These are phyloP conservation scores for Antennarius striatus DNA, from an alignment of 2,113 vertebrate genomes.

Conservation along the genomic window DNA sequence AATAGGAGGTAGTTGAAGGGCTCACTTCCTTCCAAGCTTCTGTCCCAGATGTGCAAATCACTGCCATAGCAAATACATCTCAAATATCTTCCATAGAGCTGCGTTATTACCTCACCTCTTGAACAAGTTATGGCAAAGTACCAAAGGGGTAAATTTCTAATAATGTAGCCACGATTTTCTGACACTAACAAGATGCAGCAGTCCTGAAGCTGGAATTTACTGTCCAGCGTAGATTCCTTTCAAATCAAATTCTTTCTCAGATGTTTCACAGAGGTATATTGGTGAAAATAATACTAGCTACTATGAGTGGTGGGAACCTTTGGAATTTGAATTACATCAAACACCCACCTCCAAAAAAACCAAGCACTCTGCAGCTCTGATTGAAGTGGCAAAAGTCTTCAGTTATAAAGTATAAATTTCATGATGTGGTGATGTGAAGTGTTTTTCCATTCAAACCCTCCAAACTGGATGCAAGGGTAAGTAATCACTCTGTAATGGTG, in stretches of 20 bases:
- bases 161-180: constrained; percentile 41
- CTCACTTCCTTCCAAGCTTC: constrained; percentile 32
- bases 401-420: no score
- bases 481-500: no score
- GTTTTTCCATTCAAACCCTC: no score
- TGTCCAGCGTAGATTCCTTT: constrained; percentile 51
- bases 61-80: constrained; percentile 48
- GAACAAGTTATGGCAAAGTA: constrained; percentile 60
- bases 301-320: constrained; percentile 8
- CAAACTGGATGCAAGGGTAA: no score
- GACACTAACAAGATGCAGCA: constrained; percentile 63
- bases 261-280: constrained; percentile 57
- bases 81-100: constrained; percentile 40
- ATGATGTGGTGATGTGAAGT: no score
- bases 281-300: constrained; percentile 38
- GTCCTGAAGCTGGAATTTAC: constrained; percentile 51
- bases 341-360: no score
- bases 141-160: constrained; percentile 64
- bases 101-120: constrained; percentile 59
- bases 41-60: constrained; percentile 52
- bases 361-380: no score
- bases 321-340: constrained; percentile 29
- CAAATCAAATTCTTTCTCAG: constrained; percentile 58
- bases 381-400: no score
- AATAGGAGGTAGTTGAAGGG: constrained; percentile 33